Percentiles rank a stretch among this genome's conserved stretches.
phyloP scores from a whole-genome alignment of 2,113 vertebrate genomes.

The Dolichotis patagonum region DNA sequence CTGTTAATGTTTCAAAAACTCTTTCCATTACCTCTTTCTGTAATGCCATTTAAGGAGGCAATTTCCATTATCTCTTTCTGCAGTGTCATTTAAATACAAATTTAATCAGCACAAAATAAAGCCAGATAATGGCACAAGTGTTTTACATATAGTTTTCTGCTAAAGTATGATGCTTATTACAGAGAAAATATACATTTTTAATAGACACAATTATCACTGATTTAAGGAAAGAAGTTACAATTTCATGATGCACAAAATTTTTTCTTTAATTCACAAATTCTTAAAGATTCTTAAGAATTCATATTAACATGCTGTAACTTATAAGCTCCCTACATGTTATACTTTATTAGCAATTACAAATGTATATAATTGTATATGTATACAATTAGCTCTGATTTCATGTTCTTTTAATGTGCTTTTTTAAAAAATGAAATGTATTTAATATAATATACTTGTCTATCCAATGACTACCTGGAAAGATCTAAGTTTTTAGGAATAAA shows the following conservation, averaged over 20 bases:
- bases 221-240: not conserved
- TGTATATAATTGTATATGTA: not conserved
- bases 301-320: not conserved
- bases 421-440: not conserved
- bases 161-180: not conserved
- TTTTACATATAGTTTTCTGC: not conserved
- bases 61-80: not conserved
- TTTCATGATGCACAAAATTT: not conserved
- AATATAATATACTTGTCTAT: not conserved
- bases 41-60: not conserved
- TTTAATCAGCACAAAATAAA: not conserved
- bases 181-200: not conserved
- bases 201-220: not conserved
- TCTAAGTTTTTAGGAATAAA: conserved; percentile 27
- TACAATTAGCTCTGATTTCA: not conserved
- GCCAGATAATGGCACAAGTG: not conserved
- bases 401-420: not conserved
- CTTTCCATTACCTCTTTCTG: not conserved
- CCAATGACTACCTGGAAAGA: not conserved
- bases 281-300: not conserved
- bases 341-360: not conserved
- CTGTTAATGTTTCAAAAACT: not conserved
- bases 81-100: not conserved
- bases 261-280: not conserved
- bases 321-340: not conserved